phyloP scores from a whole-genome alignment of 2,888 invertebrate species.

The Coenonympha glycerion region DNA sequence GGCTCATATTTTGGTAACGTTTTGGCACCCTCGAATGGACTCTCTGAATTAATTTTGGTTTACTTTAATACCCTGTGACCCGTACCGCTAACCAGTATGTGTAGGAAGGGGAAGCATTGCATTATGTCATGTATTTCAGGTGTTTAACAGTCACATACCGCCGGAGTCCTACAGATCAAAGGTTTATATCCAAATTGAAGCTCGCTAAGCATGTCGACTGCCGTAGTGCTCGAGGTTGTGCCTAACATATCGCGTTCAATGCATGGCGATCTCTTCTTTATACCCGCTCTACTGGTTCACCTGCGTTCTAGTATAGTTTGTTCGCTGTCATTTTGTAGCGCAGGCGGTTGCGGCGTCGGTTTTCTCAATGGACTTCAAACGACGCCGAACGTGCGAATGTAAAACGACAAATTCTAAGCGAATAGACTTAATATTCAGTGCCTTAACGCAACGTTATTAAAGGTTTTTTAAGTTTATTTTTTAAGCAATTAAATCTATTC shows the following conservation, averaged over 20 bases:
- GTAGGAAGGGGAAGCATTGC: constrained; percentile 55
- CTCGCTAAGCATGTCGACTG: constrained; percentile 70
- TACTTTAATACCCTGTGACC: constrained; percentile 1
- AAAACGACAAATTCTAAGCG: too few species aligned
- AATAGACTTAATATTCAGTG: too few species aligned
- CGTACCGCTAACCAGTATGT: constrained; percentile 18
- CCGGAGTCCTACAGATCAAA: constrained; percentile 94
- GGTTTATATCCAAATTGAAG: constrained; percentile 81
- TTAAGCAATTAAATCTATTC: too few species aligned
- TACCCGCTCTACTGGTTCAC: constrained; percentile 19
- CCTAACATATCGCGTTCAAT: constrained; percentile 41
- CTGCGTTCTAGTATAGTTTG: neutral
- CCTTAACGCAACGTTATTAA: too few species aligned
- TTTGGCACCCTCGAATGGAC: neutral
- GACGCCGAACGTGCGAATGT: too few species aligned
- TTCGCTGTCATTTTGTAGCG: neutral
- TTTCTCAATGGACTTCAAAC: too few species aligned
- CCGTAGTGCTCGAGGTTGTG: constrained; percentile 59
- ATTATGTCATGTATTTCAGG: constrained; percentile 82
- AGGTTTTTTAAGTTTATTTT: too few species aligned
- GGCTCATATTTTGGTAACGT: neutral
- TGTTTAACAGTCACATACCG: constrained; percentile 96
- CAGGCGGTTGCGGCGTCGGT: too few species aligned
- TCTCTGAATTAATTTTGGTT: neutral
- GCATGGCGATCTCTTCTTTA: constrained; percentile 53